Evolutionary conservation across 2,113 vertebrate species (phyloP).

Genomic region (Tiliqua scincoides): DNA sequence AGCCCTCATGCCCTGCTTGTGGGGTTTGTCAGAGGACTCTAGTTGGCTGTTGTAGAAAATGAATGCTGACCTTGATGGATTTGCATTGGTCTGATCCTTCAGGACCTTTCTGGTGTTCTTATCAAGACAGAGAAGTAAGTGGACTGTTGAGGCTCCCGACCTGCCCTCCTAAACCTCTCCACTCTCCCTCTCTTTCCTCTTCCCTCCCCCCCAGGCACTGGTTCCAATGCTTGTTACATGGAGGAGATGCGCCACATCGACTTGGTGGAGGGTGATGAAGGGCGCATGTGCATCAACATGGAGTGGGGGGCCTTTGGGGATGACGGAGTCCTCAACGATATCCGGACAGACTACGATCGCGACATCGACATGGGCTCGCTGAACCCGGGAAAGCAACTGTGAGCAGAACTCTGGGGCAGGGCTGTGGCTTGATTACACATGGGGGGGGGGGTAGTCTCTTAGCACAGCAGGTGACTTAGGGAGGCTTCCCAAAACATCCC

Average conservation of each 20-base stretch:
- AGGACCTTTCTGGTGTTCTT: too few species aligned
- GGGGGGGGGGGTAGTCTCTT: too few species aligned
- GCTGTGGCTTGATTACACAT: neutral
- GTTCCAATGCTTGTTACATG: slow-evolving; percentile 98
- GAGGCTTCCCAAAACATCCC: neutral
- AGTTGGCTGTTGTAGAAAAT: too few species aligned
- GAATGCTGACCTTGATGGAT: too few species aligned
- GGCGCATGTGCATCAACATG: slow-evolving; percentile 96
- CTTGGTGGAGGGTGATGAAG: slow-evolving; percentile 92
- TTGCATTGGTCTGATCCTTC: too few species aligned
- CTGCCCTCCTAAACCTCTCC: neutral
- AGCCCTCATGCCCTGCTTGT: too few species aligned
- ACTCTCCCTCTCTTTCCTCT: accelerated
- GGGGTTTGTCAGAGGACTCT: too few species aligned
- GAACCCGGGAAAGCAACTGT: slow-evolving; percentile 96
- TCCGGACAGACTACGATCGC: slow-evolving; percentile 88
- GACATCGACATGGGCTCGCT: slow-evolving; percentile 95
- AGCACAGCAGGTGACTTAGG: neutral
- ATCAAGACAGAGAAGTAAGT: neutral
- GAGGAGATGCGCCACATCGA: slow-evolving; percentile 96
- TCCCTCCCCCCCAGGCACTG: slow-evolving; percentile 80
- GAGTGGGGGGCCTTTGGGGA: slow-evolving; percentile 98
- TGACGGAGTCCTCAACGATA: slow-evolving; percentile 84
- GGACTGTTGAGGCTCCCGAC: accelerated
- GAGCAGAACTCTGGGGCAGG: slow-evolving; percentile 63